Percentiles rank a stretch among this genome's conserved stretches.
Evolutionary conservation across 2,797 vertebrate species (phyloP).

Genomic region (Sphenodon punctatus): DNA sequence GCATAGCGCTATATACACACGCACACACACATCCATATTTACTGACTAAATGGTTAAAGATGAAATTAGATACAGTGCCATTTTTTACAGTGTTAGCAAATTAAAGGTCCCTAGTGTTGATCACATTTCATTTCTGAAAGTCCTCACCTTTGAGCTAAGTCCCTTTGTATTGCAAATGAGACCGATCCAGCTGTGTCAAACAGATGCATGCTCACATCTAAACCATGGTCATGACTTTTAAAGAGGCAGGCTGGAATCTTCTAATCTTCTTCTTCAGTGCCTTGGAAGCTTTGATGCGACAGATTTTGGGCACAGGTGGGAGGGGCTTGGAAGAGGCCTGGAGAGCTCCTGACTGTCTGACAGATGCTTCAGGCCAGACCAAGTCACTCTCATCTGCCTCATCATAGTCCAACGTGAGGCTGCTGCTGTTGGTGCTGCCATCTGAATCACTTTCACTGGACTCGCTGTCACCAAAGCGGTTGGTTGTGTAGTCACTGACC

Average conservation of each 20-base stretch:
- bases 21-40: background rate
- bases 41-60: conserved; percentile 36
- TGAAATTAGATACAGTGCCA: conserved; percentile 31
- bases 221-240: conserved; percentile 96
- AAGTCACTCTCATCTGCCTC: conserved; percentile 60
- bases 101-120: background rate
- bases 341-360: conserved; percentile 32
- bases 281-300: conserved; percentile 93
- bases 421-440: conserved; percentile 74
- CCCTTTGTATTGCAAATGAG: conserved; percentile 4
- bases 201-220: conserved; percentile 53
- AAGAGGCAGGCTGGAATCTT: conserved; percentile 89
- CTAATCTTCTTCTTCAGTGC: conserved; percentile 95
- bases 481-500: conserved; percentile 86
- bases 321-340: conserved; percentile 72
- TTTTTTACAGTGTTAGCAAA: conserved; percentile 36
- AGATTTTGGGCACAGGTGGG: conserved; percentile 81
- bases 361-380: conserved; percentile 77
- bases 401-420: conserved; percentile 75
- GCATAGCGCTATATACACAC: conserved; percentile 15
- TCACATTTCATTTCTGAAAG: conserved; percentile 21
- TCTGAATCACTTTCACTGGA: conserved; percentile 83
- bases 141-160: background rate
- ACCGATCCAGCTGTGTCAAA: conserved; percentile 23
- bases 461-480: conserved; percentile 89